These are phyloP conservation scores for Dryobates pubescens DNA, from an alignment of 2,797 vertebrate genomes.

Conservation along the genomic window DNA sequence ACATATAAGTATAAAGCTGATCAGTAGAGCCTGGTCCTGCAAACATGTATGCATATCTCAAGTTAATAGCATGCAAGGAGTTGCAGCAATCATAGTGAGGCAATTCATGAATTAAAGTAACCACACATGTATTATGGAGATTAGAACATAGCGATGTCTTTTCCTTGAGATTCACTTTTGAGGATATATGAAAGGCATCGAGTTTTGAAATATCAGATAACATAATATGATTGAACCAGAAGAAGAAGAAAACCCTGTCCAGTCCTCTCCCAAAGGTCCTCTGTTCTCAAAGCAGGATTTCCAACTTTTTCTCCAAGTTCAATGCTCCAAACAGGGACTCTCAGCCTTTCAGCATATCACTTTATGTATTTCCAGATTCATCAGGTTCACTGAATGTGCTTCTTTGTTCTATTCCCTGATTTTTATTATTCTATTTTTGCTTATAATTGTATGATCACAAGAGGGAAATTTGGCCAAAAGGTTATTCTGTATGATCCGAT, in stretches of 20 bases:
- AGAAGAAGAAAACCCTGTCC: neutral
- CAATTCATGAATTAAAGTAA: neutral
- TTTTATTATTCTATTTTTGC: neutral
- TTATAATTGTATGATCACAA: neutral
- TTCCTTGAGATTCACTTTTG: neutral
- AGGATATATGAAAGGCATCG: neutral
- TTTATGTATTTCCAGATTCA: neutral
- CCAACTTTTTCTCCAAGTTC: neutral
- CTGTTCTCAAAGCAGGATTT: neutral
- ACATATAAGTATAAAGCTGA: neutral
- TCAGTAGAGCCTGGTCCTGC: neutral
- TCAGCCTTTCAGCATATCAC: neutral
- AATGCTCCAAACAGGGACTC: rapidly evolving
- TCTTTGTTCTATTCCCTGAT: neutral
- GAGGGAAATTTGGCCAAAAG: neutral
- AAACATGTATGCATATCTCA: neutral
- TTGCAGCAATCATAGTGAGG: neutral
- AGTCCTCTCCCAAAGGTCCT: neutral
- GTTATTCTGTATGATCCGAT: neutral
- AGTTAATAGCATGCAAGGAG: neutral
- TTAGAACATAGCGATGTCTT: neutral
- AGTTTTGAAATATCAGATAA: neutral
- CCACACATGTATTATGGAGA: neutral
- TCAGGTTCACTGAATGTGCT: neutral
- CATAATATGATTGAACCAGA: neutral